These are phyloP conservation scores for Cryptocheilus praepositus DNA, from an alignment of 2,888 invertebrate genomes.

Conservation along the genomic window DNA sequence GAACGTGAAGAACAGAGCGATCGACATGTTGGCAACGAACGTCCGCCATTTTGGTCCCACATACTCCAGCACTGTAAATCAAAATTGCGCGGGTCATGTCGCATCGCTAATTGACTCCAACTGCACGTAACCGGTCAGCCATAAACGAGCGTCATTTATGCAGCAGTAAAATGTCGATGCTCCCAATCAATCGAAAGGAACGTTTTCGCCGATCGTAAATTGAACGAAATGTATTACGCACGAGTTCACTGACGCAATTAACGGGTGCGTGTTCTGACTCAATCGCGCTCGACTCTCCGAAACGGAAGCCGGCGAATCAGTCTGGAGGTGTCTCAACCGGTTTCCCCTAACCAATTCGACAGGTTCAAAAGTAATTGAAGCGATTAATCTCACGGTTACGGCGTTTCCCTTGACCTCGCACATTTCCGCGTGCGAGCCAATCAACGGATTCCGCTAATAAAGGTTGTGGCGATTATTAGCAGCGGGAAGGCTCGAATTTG, in stretches of 20 bases:
- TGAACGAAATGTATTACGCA: no score
- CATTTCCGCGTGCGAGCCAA: conserved; percentile 7
- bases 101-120: no score
- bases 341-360: no score
- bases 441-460: conserved; percentile 2
- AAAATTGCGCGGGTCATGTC: neutral
- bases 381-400: conserved; percentile 14
- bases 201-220: no score
- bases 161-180: no score
- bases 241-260: neutral
- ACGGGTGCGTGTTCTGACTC: neutral
- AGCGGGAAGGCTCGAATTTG: conserved; percentile 5
- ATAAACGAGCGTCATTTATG: no score
- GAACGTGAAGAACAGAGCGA: conserved; percentile 90
- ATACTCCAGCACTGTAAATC: conserved; percentile 85
- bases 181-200: no score
- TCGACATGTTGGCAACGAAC: conserved; percentile 93
- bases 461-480: conserved; percentile 18
- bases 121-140: no score
- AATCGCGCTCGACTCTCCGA: conserved; percentile 4
- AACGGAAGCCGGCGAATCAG: neutral
- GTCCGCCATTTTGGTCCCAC: conserved; percentile 94
- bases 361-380: conserved; percentile 18
- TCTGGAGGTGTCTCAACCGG: conserved; percentile 3
- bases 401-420: conserved; percentile 19